Evolutionary conservation across 1,140 invertebrate genomes (phyloP).

Genomic region (Rhopalosiphum padi): DNA sequence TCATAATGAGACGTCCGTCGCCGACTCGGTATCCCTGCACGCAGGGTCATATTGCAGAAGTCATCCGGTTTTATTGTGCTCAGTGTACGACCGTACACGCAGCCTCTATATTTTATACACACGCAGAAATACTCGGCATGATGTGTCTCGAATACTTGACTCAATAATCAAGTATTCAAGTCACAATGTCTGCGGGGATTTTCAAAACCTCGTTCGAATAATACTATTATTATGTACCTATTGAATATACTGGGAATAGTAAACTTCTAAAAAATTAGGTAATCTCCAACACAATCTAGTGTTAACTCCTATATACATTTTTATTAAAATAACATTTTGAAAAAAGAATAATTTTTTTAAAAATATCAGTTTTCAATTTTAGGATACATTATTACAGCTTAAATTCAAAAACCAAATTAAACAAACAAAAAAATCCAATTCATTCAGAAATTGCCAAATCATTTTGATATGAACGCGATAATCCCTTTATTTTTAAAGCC

Average conservation of each 20-base stretch:
- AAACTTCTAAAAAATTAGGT: no score
- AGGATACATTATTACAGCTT: no score
- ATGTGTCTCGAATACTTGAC: background rate
- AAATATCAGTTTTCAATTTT: no score
- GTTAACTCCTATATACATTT: no score
- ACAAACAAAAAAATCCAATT: no score
- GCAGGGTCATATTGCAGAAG: background rate
- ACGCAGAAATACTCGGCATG: background rate
- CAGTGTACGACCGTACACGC: background rate
- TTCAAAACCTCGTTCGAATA: background rate
- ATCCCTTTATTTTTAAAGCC: no score
- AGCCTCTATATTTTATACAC: background rate
- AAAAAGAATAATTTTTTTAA: no score
- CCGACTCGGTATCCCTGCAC: background rate
- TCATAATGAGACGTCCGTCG: background rate
- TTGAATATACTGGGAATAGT: background rate
- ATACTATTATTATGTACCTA: background rate
- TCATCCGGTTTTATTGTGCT: background rate
- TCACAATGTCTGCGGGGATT: background rate
- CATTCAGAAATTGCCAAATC: no score
- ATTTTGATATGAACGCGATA: no score
- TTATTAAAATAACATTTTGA: no score
- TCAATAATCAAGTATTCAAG: background rate
- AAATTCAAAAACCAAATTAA: no score
- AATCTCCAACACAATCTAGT: no score